Percentiles rank a stretch among this genome's conserved stretches.
Evolutionary conservation across 2,888 invertebrate species (phyloP).

Genomic region (Dermolepida albohirtum): DNA sequence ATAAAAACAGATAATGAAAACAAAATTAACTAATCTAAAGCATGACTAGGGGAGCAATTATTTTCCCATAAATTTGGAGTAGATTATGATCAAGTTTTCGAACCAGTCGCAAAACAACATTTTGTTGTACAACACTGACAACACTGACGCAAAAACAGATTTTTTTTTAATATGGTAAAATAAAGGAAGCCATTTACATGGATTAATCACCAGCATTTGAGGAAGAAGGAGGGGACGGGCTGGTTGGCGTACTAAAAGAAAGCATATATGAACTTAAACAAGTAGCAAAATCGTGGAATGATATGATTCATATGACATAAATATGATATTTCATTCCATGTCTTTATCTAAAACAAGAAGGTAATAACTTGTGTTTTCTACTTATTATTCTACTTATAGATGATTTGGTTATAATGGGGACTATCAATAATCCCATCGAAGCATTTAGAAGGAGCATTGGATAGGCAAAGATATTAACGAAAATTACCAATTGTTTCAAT

Average conservation of each 20-base stretch:
- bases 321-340: neutral
- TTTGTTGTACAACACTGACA: neutral
- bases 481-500: no score
- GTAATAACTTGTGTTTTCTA: neutral
- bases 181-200: neutral
- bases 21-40: neutral
- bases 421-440: neutral
- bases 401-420: neutral
- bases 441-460: no score
- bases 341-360: neutral
- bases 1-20: neutral
- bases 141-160: slow-evolving; percentile 4
- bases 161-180: slow-evolving; percentile 5
- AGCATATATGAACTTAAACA: neutral
- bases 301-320: slow-evolving; percentile 2
- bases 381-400: no score
- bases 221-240: neutral
- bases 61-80: neutral
- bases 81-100: neutral
- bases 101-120: neutral
- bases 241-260: neutral
- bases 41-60: neutral
- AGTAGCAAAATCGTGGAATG: neutral
- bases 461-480: no score
- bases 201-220: neutral